Conservation (phyloP, 2,113 vertebrate genomes). For the Alces alces region DNA sequence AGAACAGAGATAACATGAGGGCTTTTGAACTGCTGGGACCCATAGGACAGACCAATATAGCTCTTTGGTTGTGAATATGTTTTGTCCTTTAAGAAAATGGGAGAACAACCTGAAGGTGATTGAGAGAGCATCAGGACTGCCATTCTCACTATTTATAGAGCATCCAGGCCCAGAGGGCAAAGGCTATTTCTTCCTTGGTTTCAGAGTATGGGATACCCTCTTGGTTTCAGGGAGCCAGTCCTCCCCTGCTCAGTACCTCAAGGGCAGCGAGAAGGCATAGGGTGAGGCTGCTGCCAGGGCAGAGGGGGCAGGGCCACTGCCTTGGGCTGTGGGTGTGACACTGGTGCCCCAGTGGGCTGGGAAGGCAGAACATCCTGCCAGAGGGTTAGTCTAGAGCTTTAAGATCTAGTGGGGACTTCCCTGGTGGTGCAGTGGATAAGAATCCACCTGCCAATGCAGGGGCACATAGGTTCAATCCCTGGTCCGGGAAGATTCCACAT, state of each 20-base stretch:
- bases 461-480: neutral
- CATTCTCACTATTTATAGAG: neutral
- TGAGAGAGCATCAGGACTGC: neutral
- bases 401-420: neutral
- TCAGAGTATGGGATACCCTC: neutral
- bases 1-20: neutral
- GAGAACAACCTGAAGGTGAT: neutral
- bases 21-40: neutral
- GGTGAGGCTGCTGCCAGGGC: neutral
- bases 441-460: neutral
- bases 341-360: neutral
- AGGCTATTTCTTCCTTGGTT: neutral
- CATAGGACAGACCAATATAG: neutral
- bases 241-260: neutral
- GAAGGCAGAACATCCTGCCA: neutral
- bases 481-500: neutral
- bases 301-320: neutral
- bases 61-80: neutral
- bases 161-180: neutral
- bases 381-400: neutral
- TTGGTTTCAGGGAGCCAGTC: neutral
- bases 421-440: neutral
- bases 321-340: neutral
- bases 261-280: neutral
- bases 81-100: neutral